These are phyloP conservation scores for Passerculus sandwichensis DNA, from an alignment of 2,797 vertebrate genomes.

Conservation along the genomic window DNA sequence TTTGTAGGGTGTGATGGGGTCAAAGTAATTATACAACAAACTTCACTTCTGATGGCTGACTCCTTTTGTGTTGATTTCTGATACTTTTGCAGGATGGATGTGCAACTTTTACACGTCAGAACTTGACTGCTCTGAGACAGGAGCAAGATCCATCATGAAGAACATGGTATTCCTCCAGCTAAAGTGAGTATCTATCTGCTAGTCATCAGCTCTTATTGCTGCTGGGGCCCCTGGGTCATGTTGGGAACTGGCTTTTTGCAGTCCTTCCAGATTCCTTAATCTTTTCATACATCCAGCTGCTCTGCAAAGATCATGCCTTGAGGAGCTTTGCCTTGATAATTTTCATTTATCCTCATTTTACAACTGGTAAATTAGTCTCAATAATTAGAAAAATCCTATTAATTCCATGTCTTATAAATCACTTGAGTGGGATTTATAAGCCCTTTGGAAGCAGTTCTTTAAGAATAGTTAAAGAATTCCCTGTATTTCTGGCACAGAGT, in stretches of 20 bases:
- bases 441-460: background rate
- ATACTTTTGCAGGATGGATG: slow-evolving; percentile 11
- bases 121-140: background rate
- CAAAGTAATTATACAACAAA: background rate
- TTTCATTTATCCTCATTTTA: slow-evolving; percentile 12
- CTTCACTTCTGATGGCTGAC: background rate
- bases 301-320: background rate
- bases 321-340: background rate
- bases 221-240: background rate
- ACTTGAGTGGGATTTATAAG: background rate
- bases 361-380: background rate
- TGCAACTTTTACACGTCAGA: background rate
- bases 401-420: background rate
- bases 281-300: background rate
- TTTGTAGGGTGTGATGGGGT: background rate
- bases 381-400: background rate
- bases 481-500: background rate
- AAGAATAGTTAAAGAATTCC: background rate
- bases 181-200: background rate
- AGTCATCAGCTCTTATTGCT: background rate
- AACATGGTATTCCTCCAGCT: background rate
- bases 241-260: background rate
- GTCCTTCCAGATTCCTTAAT: background rate
- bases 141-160: background rate
- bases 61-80: background rate